Percentiles rank a stretch among this genome's conserved stretches.
These are phyloP conservation scores for Electrophaes corylata DNA, from an alignment of 2,888 invertebrate genomes.

Conservation along the genomic window DNA sequence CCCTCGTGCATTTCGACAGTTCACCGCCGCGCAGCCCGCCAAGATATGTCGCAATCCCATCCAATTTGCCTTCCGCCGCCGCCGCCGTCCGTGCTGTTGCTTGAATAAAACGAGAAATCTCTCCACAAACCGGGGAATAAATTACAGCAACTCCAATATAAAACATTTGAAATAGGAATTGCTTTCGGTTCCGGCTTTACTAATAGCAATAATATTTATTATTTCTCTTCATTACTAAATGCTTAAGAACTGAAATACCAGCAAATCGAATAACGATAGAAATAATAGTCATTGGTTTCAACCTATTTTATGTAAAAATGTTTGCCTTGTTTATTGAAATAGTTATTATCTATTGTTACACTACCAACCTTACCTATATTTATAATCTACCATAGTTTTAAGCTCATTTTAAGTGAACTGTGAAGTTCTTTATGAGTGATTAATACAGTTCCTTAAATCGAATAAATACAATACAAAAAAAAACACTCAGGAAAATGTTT, in stretches of 20 bases:
- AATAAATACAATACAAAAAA: too few relatives aligned
- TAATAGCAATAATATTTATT: slow-evolving; percentile 20
- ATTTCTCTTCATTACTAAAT: slow-evolving; percentile 2
- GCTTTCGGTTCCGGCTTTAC: slow-evolving; percentile 18
- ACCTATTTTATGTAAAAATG: too few relatives aligned
- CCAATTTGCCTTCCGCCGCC: slow-evolving; percentile 77
- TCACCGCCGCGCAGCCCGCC: slow-evolving; percentile 67
- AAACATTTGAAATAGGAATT: slow-evolving; percentile 43
- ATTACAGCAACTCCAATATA: slow-evolving; percentile 68
- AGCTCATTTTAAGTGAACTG: too few relatives aligned
- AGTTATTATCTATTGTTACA: too few relatives aligned
- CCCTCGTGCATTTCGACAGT: slow-evolving; percentile 73
- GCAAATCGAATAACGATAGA: too few relatives aligned
- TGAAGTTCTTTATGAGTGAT: too few relatives aligned
- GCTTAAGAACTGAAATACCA: background rate
- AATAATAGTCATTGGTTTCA: too few relatives aligned
- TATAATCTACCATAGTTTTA: too few relatives aligned
- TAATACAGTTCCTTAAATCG: too few relatives aligned
- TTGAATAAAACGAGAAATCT: slow-evolving; percentile 79
- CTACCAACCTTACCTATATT: too few relatives aligned
- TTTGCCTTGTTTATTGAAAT: too few relatives aligned
- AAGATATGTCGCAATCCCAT: slow-evolving; percentile 80
- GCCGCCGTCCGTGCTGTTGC: slow-evolving; percentile 62
- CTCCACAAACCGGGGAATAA: slow-evolving; percentile 69
- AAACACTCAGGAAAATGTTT: too few relatives aligned